These are phyloP conservation scores for Nectonema munidae DNA, from an alignment of 2,888 invertebrate genomes.

Conservation along the genomic window DNA sequence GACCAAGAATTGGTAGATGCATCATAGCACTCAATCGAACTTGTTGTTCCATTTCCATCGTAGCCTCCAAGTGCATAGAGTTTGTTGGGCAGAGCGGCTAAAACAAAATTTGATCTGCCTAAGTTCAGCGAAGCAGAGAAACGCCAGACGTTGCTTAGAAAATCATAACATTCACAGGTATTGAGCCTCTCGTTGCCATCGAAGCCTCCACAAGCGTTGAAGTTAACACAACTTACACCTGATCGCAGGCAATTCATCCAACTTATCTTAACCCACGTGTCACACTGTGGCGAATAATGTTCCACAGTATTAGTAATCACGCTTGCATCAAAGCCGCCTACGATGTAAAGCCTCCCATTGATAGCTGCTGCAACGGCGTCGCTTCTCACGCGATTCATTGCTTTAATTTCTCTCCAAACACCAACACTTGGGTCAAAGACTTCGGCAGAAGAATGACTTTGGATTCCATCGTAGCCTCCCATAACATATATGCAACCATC, in stretches of 20 bases:
- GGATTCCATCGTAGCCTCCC: constrained; percentile 45
- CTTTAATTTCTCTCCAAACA: background rate
- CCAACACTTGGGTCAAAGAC: background rate
- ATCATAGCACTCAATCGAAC: too few relatives aligned
- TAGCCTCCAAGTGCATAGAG: constrained; percentile 28
- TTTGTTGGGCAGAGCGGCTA: constrained; percentile 35
- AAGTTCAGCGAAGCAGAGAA: constrained; percentile 38
- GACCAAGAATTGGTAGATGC: too few relatives aligned
- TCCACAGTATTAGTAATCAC: constrained; percentile 41
- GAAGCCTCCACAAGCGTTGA: constrained; percentile 43
- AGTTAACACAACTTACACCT: constrained; percentile 38
- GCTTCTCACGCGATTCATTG: constrained; percentile 6
- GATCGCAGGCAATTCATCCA: constrained; percentile 40
- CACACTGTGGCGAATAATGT: constrained; percentile 34
- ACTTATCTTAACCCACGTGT: constrained; percentile 37
- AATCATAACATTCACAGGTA: constrained; percentile 35
- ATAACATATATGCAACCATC: constrained; percentile 47
- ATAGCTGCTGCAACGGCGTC: constrained; percentile 7
- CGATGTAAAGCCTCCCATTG: constrained; percentile 23
- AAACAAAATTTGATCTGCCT: constrained; percentile 46
- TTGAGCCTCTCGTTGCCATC: constrained; percentile 37
- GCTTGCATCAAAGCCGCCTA: constrained; percentile 46
- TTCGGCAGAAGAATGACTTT: background rate
- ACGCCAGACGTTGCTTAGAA: constrained; percentile 31
- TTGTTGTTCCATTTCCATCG: too few relatives aligned